Percentiles rank a stretch among this genome's conserved stretches.
Evolutionary conservation across 2,113 vertebrate genomes (phyloP).

Genomic region (Macquaria ambigua): DNA sequence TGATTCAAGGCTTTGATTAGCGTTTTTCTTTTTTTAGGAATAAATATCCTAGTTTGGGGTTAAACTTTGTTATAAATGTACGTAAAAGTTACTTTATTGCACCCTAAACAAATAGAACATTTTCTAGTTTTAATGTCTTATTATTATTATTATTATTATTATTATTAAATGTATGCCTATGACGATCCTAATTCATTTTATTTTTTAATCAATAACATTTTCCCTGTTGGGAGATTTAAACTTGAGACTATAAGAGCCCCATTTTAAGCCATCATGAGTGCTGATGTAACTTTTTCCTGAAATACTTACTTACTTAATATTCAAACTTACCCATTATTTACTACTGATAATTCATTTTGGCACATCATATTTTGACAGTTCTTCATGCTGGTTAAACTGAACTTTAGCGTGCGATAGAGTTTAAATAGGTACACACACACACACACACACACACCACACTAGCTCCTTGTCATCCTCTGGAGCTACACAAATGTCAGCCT

Average conservation of each 20-base stretch:
- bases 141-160: background rate
- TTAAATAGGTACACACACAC: background rate
- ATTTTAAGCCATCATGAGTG: background rate
- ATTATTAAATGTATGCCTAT: background rate
- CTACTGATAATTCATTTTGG: background rate
- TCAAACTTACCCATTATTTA: background rate
- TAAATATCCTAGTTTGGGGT: background rate
- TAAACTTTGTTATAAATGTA: background rate
- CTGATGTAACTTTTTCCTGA: background rate
- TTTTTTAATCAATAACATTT: background rate
- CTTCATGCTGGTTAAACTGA: background rate
- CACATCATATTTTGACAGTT: background rate
- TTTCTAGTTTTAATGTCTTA: too few species aligned
- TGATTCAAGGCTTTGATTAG: background rate
- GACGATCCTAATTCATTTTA: background rate
- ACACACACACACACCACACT: background rate
- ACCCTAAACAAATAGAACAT: background rate
- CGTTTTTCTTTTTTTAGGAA: background rate
- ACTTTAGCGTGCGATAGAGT: background rate
- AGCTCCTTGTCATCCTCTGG: conserved; percentile 1
- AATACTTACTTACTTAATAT: background rate
- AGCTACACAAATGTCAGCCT: background rate
- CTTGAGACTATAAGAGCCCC: background rate
- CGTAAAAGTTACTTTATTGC: background rate
- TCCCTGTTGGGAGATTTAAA: background rate